A percentile compares a stretch with the other conserved stretches of the same genome.
Evolutionary conservation across 2,797 vertebrate species (phyloP).

Genomic region (Spizella passerina): DNA sequence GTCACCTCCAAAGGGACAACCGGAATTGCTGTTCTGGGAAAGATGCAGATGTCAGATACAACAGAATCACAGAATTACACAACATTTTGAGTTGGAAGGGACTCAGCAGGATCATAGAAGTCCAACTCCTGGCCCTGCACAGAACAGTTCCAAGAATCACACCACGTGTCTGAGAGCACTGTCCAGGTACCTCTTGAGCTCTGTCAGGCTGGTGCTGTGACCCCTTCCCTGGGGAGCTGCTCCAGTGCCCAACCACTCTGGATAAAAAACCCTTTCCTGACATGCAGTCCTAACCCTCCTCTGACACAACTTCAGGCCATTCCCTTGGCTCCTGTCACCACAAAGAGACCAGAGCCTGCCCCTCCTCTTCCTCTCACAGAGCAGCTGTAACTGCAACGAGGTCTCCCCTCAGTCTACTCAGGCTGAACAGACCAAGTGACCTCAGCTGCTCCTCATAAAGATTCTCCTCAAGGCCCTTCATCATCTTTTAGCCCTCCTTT

Average conservation of each 20-base stretch:
- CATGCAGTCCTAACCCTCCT: neutral
- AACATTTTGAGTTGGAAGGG: neutral
- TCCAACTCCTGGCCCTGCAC: neutral
- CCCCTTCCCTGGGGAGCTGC: no score
- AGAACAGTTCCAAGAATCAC: neutral
- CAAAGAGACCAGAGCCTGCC: neutral
- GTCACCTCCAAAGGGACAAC: neutral
- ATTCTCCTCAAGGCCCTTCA: neutral
- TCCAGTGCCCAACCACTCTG: neutral
- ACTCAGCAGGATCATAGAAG: neutral
- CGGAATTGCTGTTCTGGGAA: neutral
- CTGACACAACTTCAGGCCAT: neutral
- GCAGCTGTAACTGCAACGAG: neutral
- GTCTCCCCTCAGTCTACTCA: neutral
- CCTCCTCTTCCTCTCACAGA: accelerated
- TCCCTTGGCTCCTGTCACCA: neutral
- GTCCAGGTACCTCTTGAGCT: neutral
- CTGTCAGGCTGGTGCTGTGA: neutral
- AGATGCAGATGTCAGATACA: neutral
- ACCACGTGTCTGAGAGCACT: neutral
- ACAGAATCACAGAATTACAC: neutral
- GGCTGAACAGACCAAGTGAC: neutral
- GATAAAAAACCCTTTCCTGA: neutral
- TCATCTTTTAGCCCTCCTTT: neutral
- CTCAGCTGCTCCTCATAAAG: accelerated